Conservation (phyloP, 2,113 vertebrate species). For the human region GRCh38 chr13:28801501-28802000, state of each 20-base stretch:
- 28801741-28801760: not conserved
- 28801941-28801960: not conserved
- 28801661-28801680: not conserved
- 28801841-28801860: not conserved
- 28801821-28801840: not conserved
- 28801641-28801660: not conserved
- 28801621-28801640: not conserved
- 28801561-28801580: not conserved
- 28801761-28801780: not conserved
- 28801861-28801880: not conserved
- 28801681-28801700: not conserved
- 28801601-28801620: not conserved
- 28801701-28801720: not conserved
- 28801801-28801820: not conserved
- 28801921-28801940: not conserved
- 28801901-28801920: not conserved
- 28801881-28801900: not conserved
- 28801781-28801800: no score
- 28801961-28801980: not conserved
- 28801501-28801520: not conserved
- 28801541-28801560: not conserved
- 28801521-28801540: not conserved
- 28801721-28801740: not conserved
- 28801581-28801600: not conserved
- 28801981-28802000: not conserved